These are phyloP conservation scores for Chelon auratus DNA, from an alignment of 2,797 vertebrate species.

Conservation along the genomic window DNA sequence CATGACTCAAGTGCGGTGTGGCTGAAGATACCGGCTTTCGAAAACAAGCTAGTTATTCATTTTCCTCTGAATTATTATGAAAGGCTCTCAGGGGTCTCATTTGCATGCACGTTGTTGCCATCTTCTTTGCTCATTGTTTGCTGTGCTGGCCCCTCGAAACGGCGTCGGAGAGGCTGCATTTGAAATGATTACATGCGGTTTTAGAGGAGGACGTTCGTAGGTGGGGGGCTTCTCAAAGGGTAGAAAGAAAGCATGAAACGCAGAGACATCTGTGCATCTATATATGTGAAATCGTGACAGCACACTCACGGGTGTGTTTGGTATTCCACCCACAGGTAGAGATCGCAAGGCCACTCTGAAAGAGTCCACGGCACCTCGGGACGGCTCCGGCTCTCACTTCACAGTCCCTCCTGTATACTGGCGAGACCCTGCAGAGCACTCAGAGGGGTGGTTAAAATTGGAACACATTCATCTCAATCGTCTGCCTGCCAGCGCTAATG, in stretches of 20 bases:
- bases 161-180: slow-evolving; percentile 17
- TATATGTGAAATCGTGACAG: slow-evolving; percentile 18
- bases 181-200: slow-evolving; percentile 43
- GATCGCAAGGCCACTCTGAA: slow-evolving; percentile 44
- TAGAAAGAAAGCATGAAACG: not conserved
- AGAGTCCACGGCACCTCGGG: slow-evolving; percentile 53
- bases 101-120: slow-evolving; percentile 31
- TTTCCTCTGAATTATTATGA: slow-evolving; percentile 22
- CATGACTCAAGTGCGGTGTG: slow-evolving; percentile 36
- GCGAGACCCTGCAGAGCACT: slow-evolving; percentile 56
- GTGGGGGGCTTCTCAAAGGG: slow-evolving; percentile 8
- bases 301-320: slow-evolving; percentile 27
- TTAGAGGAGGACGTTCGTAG: slow-evolving; percentile 29
- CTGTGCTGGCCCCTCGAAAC: slow-evolving; percentile 22
- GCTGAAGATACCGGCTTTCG: slow-evolving; percentile 41
- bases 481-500: slow-evolving; percentile 69
- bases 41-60: slow-evolving; percentile 29
- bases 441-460: slow-evolving; percentile 70
- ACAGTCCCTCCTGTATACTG: slow-evolving; percentile 39
- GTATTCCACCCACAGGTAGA: slow-evolving; percentile 60
- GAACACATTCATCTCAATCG: slow-evolving; percentile 78
- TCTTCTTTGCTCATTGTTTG: slow-evolving; percentile 50
- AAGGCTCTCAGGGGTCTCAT: slow-evolving; percentile 17
- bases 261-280: slow-evolving; percentile 12
- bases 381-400: slow-evolving; percentile 55